Percentiles rank a stretch among this genome's conserved stretches.
Conservation (phyloP, 1,140 invertebrate genomes). For the Lucilia cuprina region DNA sequence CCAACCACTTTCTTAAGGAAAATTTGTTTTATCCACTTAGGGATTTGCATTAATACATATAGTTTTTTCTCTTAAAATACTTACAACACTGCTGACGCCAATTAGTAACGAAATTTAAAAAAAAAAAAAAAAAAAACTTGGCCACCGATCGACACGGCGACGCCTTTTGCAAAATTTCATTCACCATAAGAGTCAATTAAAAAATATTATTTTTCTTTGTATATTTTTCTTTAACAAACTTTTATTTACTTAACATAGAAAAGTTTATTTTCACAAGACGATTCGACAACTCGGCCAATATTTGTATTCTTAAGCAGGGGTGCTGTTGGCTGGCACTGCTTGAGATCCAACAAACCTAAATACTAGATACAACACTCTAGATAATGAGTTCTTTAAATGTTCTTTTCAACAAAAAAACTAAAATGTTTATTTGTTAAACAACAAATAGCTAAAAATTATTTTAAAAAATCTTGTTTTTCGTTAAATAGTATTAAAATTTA, state of each 20-base stretch:
- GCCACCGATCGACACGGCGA: background rate
- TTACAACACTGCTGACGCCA: no score
- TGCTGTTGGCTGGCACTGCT: background rate
- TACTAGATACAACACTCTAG: background rate
- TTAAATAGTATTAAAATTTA: background rate
- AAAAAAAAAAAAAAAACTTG: background rate
- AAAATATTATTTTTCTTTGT: background rate
- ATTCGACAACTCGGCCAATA: background rate
- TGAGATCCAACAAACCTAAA: background rate
- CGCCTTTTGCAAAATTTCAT: conserved; percentile 9
- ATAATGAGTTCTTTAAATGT: background rate
- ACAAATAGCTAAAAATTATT: background rate
- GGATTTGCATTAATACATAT: no score
- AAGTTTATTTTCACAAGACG: conserved; percentile 23
- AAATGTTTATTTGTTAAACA: background rate
- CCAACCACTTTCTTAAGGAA: no score
- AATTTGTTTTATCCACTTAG: no score
- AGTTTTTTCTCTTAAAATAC: no score
- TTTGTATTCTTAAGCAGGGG: background rate
- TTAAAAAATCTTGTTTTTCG: background rate
- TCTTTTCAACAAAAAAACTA: background rate
- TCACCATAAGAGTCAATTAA: conserved; percentile 27
- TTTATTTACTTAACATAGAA: conserved; percentile 24
- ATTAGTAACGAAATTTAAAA: no score
- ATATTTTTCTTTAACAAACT: background rate